A percentile compares a stretch with the other conserved stretches of the same genome.
phyloP scores from a whole-genome alignment of 2,113 vertebrate species.

The Prolemur simus region DNA sequence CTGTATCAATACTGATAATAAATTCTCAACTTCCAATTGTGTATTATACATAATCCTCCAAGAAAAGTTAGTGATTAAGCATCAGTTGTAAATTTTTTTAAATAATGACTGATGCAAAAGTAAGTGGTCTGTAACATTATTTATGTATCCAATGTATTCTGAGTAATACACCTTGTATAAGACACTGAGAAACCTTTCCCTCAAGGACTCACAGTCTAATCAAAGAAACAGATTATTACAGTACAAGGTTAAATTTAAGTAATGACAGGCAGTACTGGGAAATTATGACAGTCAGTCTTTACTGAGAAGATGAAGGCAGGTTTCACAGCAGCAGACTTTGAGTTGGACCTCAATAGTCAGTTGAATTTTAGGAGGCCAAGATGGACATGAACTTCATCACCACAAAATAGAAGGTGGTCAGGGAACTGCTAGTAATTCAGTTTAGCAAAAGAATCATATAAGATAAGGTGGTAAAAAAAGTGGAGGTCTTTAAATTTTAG shows the following conservation, averaged over 20 bases:
- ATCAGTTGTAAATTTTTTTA: not conserved
- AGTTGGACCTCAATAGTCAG: not conserved
- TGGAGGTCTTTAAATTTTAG: not conserved
- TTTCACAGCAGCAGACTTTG: not conserved
- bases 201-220: not conserved
- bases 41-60: not conserved
- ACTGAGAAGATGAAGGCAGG: not conserved
- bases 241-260: not conserved
- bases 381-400: not conserved
- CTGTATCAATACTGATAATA: not conserved
- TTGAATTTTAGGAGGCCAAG: constrained; percentile 3
- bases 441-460: not conserved
- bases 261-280: not conserved
- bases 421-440: not conserved
- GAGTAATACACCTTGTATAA: not conserved
- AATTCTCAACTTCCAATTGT: constrained; percentile 11
- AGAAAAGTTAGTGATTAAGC: not conserved
- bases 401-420: not conserved
- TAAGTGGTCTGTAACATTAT: not conserved
- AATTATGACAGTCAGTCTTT: not conserved
- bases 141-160: not conserved
- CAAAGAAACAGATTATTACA: not conserved
- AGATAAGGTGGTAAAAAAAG: not conserved
- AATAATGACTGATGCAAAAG: not conserved
- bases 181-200: not conserved